phyloP scores from a whole-genome alignment of 1,140 invertebrate genomes.

The Tetranychus urticae region DNA sequence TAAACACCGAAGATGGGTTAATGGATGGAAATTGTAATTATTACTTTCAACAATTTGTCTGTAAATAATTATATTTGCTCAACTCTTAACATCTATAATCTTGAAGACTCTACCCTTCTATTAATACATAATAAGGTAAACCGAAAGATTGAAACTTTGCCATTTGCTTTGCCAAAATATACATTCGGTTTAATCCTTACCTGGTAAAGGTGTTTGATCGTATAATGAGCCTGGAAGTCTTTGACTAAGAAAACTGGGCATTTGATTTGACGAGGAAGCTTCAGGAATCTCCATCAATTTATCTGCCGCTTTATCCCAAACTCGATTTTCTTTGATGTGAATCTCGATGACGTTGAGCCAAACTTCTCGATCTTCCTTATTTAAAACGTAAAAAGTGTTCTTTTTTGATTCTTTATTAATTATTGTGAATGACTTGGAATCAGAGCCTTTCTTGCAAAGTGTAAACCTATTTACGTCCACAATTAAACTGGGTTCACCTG shows the following conservation, averaged over 20 bases:
- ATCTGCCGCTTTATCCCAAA: conserved; percentile 36
- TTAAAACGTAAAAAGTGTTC: background rate
- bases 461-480: conserved; percentile 20
- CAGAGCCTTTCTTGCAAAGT: too few species aligned
- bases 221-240: conserved; percentile 30
- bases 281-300: conserved; percentile 31
- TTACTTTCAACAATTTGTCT: too few species aligned
- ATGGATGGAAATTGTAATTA: too few species aligned
- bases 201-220: conserved; percentile 32
- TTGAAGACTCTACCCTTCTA: too few species aligned
- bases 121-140: too few species aligned
- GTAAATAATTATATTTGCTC: too few species aligned
- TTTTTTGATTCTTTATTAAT: conserved; percentile 2
- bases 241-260: conserved; percentile 20
- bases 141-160: too few species aligned
- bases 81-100: too few species aligned
- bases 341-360: conserved; percentile 25
- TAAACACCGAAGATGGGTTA: too few species aligned
- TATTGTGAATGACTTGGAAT: background rate
- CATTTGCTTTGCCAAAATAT: too few species aligned
- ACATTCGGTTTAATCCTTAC: conserved; percentile 14
- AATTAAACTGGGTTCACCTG: conserved; percentile 17
- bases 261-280: conserved; percentile 16
- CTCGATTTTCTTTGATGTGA: conserved; percentile 25
- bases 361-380: background rate